These are phyloP conservation scores for Drosophila arawakana DNA, from an alignment of 1,140 invertebrate species.

Conservation along the genomic window DNA sequence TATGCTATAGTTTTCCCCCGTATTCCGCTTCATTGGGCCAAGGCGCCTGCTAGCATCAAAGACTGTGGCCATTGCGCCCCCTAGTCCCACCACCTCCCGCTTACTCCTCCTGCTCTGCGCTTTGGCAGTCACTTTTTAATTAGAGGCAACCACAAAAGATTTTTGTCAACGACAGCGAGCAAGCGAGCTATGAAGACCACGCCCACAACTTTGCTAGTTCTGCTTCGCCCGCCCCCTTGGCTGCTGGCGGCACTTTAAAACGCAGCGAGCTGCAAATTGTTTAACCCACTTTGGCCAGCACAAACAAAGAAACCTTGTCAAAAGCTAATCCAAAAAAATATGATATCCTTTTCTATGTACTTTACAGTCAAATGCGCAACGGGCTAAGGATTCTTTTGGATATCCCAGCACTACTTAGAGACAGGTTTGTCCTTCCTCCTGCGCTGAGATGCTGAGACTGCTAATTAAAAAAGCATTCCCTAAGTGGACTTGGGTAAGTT, in stretches of 20 bases:
- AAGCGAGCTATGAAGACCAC: not conserved
- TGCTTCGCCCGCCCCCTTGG: not conserved
- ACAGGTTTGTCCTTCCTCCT: not conserved
- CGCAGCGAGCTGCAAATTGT: slow-evolving; percentile 42
- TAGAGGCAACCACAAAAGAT: slow-evolving; percentile 79
- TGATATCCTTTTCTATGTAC: slow-evolving; percentile 41
- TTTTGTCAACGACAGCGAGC: slow-evolving; percentile 47
- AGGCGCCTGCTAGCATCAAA: slow-evolving; percentile 43
- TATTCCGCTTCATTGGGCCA: slow-evolving; percentile 57
- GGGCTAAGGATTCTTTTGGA: slow-evolving; percentile 9
- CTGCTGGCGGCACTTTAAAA: slow-evolving; percentile 33
- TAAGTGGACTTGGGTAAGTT: slow-evolving; percentile 45
- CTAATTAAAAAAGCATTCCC: slow-evolving; percentile 50
- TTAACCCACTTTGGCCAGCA: slow-evolving; percentile 37
- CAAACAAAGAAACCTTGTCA: slow-evolving; percentile 27
- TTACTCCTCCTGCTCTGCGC: slow-evolving; percentile 24
- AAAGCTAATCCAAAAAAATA: slow-evolving; percentile 60
- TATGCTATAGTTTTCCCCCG: slow-evolving; percentile 59
- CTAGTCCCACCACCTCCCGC: not conserved
- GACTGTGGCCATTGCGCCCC: slow-evolving; percentile 34
- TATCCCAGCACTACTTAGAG: not conserved
- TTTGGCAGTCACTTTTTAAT: slow-evolving; percentile 66
- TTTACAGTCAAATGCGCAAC: slow-evolving; percentile 50
- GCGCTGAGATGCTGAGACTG: slow-evolving; percentile 15
- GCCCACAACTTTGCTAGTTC: slow-evolving; percentile 10